A percentile compares a stretch with the other conserved stretches of the same genome.
Conservation (phyloP, 2,113 vertebrate genomes). For the Bufo gargarizans region DNA sequence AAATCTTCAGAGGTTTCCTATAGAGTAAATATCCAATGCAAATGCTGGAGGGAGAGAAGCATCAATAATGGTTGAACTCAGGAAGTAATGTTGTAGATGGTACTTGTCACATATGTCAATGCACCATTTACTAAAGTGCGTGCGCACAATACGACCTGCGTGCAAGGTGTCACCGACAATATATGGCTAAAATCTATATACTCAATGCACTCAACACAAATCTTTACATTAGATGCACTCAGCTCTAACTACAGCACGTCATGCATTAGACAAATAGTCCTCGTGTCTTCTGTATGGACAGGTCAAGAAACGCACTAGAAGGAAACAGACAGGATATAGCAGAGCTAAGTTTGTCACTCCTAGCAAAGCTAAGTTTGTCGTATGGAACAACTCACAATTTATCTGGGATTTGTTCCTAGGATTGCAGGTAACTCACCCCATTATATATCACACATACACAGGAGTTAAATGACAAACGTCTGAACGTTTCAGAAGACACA, state of each 20-base stretch:
- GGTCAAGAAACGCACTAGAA: not conserved
- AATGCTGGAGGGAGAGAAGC: not conserved
- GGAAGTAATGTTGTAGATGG: not conserved
- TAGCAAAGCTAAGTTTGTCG: not conserved
- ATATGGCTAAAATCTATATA: not conserved
- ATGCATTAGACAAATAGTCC: too few relatives aligned
- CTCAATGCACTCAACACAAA: not conserved
- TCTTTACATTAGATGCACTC: not conserved
- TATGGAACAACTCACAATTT: not conserved
- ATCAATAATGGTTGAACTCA: not conserved
- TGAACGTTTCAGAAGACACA: not conserved
- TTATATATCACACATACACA: not conserved
- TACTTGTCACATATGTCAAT: constrained; percentile 29
- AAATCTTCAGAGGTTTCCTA: not conserved
- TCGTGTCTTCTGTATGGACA: not conserved
- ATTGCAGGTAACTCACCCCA: not conserved
- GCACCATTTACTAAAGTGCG: constrained; percentile 1
- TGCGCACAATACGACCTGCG: not conserved
- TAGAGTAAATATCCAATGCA: not conserved
- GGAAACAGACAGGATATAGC: not conserved
- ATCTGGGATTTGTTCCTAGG: not conserved
- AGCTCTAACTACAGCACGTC: not conserved
- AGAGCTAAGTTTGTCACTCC: not conserved
- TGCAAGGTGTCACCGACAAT: not conserved
- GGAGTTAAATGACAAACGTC: not conserved